Conservation (phyloP, 2,113 vertebrate genomes). For the Procavia capensis region DNA sequence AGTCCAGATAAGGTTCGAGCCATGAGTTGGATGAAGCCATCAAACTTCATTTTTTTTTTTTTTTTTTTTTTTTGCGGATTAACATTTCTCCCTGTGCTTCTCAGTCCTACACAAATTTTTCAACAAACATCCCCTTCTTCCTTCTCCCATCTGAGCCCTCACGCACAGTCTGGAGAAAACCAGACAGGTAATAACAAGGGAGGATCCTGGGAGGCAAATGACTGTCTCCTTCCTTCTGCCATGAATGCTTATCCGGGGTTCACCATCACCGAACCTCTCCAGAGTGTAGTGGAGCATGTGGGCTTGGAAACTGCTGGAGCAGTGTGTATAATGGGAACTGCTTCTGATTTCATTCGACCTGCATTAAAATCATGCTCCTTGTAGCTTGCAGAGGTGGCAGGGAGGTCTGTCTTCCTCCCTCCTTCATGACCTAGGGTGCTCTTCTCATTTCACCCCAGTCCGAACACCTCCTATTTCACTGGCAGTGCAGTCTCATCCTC, state of each 20-base stretch:
- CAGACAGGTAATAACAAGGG: fast-evolving
- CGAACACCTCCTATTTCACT: neutral
- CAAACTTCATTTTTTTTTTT: neutral
- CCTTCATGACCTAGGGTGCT: neutral
- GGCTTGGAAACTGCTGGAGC: slow-evolving; percentile 49
- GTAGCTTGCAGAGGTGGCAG: slow-evolving; percentile 3
- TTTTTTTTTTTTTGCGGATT: neutral
- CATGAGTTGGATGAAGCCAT: neutral
- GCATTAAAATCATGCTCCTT: slow-evolving; percentile 50
- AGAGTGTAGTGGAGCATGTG: neutral
- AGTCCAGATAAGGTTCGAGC: neutral
- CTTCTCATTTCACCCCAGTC: neutral
- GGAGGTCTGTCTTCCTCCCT: neutral
- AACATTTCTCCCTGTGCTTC: neutral
- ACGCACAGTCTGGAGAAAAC: neutral
- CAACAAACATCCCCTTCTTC: neutral
- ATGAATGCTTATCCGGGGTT: neutral
- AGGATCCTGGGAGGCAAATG: neutral
- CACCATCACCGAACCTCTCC: neutral
- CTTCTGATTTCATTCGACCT: slow-evolving; percentile 70
- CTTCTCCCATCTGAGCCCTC: neutral
- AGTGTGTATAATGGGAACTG: slow-evolving; percentile 60
- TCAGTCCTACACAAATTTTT: neutral
- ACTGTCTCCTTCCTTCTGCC: neutral
- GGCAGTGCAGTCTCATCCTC: neutral